Base-by-base conservation (phyloP, 2,797 vertebrate genomes). In the Gallirallus australis region DNA sequence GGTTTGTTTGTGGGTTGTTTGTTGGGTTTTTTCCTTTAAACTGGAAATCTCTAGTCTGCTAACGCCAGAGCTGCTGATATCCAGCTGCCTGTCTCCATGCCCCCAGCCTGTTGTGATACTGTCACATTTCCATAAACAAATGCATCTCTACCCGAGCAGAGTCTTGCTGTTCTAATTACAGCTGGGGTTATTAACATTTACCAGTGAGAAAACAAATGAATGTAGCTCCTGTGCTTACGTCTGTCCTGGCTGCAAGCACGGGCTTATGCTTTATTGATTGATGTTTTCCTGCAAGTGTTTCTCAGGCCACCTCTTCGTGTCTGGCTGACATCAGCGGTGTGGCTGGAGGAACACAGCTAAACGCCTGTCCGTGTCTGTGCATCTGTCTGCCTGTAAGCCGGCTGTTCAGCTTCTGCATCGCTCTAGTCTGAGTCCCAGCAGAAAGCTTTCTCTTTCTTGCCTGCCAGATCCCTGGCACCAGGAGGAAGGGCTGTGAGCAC, bases 311-410 rank as follows among this genome's bases (percentile, higher is more conserved):
- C n/a, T 88, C 61, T 76, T 90, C 2, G 0, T 30, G 33, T 76
- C 81, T 95, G 73, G 45, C 69, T 94, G 89, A 86, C 91, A 93
- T 87, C 84, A 87, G 48, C 64, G 42, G 23, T 60, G 48, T 82
- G 79, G 11, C 87, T 94, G 83, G 69, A 90, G 64, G 61, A 75
- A 52, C 50, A 23, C 48, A 80, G 69, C 56, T 53, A 77, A 69
- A 48, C 21, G 3, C 31, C 73, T 57, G 23, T 27, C 50, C 0
- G 0, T 89, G 94, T 81, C 3, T 0, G 8, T 31, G 16, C 65
- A 30, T 84, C 77, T 53, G n/a, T 70, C 42, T 71, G 48, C 53
- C 0, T 4, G 39, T 60, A 59, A 82, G 52, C 33, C 0, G 0
- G 9, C 45, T 60, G 42, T 54, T 53, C 76, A 14, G 39, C 50